Conservation (phyloP, 1,140 invertebrate genomes). For the Drosophila neocordata region DNA sequence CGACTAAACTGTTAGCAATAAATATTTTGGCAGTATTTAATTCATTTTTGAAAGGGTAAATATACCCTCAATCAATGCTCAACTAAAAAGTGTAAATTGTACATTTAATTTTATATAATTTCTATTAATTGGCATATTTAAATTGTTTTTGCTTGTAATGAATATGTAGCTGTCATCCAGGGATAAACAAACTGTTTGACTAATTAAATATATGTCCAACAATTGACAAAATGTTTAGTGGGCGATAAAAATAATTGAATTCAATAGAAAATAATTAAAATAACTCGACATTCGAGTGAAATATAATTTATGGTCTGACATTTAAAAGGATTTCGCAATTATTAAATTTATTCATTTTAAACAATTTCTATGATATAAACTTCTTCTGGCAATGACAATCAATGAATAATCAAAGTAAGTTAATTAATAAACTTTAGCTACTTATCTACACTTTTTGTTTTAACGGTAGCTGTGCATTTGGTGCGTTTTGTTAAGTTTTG, state of each 20-base stretch:
- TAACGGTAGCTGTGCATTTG: constrained; percentile 21
- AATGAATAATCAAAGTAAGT: constrained; percentile 20
- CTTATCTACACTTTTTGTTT: constrained; percentile 20
- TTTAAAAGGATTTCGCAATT: background rate
- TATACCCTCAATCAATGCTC: background rate
- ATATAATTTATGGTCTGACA: background rate
- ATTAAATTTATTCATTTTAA: background rate
- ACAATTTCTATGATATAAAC: background rate
- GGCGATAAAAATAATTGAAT: constrained; percentile 29
- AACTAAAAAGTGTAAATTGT: background rate
- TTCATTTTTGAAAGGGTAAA: background rate
- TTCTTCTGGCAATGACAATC: constrained; percentile 6
- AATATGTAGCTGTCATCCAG: background rate
- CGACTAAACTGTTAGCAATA: too few species aligned
- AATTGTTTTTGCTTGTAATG: background rate
- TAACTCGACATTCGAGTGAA: background rate
- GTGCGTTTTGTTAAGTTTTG: constrained; percentile 28
- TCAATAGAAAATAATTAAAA: background rate
- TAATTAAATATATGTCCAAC: constrained; percentile 16
- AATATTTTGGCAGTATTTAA: background rate
- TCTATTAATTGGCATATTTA: constrained; percentile 5
- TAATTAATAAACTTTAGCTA: constrained; percentile 70
- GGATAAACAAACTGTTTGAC: background rate
- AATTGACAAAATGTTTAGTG: constrained; percentile 20
- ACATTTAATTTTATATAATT: background rate